Evolutionary conservation across 2,888 invertebrate species (phyloP), one percentile per base, ranked within the genome.

Genomic region (Muschampia plurimacula): DNA sequence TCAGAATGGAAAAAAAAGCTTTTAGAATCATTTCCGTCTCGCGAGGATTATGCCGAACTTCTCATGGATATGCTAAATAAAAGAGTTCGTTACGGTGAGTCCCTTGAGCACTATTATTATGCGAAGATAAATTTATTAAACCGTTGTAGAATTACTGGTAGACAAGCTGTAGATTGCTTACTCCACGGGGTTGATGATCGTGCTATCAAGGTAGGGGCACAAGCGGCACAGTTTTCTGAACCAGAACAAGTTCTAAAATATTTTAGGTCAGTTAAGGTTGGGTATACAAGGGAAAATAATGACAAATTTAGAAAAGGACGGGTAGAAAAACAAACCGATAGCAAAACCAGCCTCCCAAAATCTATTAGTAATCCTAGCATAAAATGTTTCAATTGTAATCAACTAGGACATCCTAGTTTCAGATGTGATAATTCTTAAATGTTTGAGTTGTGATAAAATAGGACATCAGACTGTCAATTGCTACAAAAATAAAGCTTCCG

Each of bases 141-240:
- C 62, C 59, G 76, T 2, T 79, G 78, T 62, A 63, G 73, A 9
- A 78, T 80, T 15, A n/a, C 10, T 2, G 78, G 77, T 0, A 73
- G 67, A 39, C 57, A 67, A 22, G 78, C 80, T 0, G 78, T 80
- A 8, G 79, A 80, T 32, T 78, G 77, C 66, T 22, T 80, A 0
- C 28, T 78, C 8, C 41, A 72, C 39, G 78, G 78, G 0, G 55
- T 79, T 7, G 78, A 78, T 3, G 79, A 79, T 67, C 67, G 77
- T 2, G 74, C 75, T 0, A 46, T 79, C 2, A 75, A 69, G 59
- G 36, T 78, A 39, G 76, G 79, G 5, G 79, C 78, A 5, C 73
- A 79, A 36, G 79, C 79, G 4, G 77, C 75, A 4, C 69, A 69
- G 39, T 79, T 75, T 55, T 9, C 9, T 0, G 67, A 72, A 44